Conservation (phyloP, 2,113 vertebrate genomes). For the Atherinomorus stipes region DNA sequence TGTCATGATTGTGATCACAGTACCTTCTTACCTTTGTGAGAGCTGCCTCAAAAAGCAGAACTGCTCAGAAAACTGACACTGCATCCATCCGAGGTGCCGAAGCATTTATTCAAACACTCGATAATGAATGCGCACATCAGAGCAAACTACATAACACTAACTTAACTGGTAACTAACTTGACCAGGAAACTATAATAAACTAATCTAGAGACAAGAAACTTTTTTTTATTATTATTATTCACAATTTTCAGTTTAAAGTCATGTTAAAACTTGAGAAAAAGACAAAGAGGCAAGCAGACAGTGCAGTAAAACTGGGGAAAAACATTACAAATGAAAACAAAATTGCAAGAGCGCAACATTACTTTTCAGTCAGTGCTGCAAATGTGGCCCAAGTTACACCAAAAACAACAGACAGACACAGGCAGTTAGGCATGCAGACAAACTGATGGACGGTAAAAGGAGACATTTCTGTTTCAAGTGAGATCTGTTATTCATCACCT, state of each 20-base stretch:
- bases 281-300: slow-evolving; percentile 68
- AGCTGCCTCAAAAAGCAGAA: slow-evolving; percentile 56
- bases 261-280: slow-evolving; percentile 44
- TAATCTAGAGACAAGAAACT: background rate
- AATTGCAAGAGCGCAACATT: slow-evolving; percentile 68
- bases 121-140: slow-evolving; percentile 22
- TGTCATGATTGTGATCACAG: background rate
- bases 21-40: slow-evolving; percentile 51
- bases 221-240: background rate
- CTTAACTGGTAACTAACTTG: no score
- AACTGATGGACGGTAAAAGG: slow-evolving; percentile 65
- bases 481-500: slow-evolving; percentile 29
- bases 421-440: slow-evolving; percentile 82
- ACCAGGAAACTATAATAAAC: background rate
- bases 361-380: slow-evolving; percentile 69
- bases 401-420: slow-evolving; percentile 73
- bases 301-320: slow-evolving; percentile 48
- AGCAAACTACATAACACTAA: slow-evolving; percentile 21
- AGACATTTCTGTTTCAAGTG: slow-evolving; percentile 65
- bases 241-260: background rate
- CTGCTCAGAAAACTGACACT: slow-evolving; percentile 51
- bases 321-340: slow-evolving; percentile 64
- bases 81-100: slow-evolving; percentile 45
- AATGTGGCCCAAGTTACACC: slow-evolving; percentile 67
- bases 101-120: slow-evolving; percentile 37